A percentile compares a stretch with the other conserved stretches of the same genome.
These are phyloP conservation scores for Pheosia gnoma DNA, from an alignment of 2,888 invertebrate genomes.

Conservation along the genomic window DNA sequence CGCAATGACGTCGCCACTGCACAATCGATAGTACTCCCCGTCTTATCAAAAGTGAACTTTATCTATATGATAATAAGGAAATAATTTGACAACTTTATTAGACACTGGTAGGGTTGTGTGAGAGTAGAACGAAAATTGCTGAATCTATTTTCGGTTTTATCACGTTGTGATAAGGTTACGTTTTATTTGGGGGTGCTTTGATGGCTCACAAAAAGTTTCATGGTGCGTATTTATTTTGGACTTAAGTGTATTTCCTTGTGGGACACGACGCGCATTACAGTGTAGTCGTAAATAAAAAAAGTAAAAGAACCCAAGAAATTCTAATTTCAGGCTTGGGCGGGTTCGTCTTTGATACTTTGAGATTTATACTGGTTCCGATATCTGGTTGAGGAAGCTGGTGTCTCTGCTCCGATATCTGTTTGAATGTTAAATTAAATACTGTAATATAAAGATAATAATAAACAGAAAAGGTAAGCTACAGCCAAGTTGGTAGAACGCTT, in stretches of 20 bases:
- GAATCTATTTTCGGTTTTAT: slow-evolving; percentile 18
- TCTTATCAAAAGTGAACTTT: slow-evolving; percentile 12
- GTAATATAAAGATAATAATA: too few species aligned
- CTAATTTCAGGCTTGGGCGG: not conserved
- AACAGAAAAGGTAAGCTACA: too few species aligned
- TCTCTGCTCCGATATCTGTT: too few species aligned
- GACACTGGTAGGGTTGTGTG: slow-evolving; percentile 31
- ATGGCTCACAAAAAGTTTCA: slow-evolving; percentile 25
- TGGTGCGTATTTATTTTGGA: slow-evolving; percentile 28
- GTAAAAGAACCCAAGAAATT: not conserved
- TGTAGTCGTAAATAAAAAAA: not conserved
- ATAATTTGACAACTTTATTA: slow-evolving; percentile 6
- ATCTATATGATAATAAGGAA: slow-evolving; percentile 1
- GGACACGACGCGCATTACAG: slow-evolving; percentile 11
- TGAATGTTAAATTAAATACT: too few species aligned
- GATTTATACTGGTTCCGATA: too few species aligned
- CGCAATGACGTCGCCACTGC: slow-evolving; percentile 43
- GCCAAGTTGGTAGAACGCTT: too few species aligned
- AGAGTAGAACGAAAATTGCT: slow-evolving; percentile 25
- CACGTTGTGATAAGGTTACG: slow-evolving; percentile 14
- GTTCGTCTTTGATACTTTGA: not conserved
- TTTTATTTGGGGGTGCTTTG: slow-evolving; percentile 23
- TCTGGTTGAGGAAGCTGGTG: too few species aligned
- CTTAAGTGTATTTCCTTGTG: slow-evolving; percentile 39
- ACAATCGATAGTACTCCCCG: slow-evolving; percentile 30